phyloP scores from a whole-genome alignment of 2,888 invertebrate species.

The Dynastes tityus region DNA sequence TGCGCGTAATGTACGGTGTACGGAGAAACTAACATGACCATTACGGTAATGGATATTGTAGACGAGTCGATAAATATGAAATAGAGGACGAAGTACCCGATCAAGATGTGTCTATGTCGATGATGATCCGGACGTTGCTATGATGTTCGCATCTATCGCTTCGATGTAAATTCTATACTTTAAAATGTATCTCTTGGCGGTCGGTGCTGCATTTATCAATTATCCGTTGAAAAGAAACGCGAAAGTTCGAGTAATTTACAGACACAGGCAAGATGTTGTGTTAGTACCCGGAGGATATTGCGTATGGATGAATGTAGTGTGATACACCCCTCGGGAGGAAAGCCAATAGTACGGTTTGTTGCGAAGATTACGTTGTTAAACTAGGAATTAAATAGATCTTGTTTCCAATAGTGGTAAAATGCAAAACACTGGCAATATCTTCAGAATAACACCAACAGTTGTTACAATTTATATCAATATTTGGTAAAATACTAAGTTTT shows the following conservation, averaged over 20 bases:
- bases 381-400: no score
- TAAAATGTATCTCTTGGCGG: constrained; percentile 25
- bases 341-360: no score
- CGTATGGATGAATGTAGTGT: no score
- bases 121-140: neutral
- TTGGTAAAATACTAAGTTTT: no score
- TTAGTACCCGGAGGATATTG: no score
- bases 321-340: no score
- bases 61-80: constrained; percentile 41
- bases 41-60: constrained; percentile 49
- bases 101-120: constrained; percentile 19
- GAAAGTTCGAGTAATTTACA: neutral
- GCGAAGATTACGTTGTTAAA: no score
- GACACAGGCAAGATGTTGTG: neutral
- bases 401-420: no score
- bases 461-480: no score
- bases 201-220: constrained; percentile 6
- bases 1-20: constrained; percentile 35
- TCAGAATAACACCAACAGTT: no score
- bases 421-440: no score
- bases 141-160: neutral
- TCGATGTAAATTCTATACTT: constrained; percentile 10
- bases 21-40: constrained; percentile 46
- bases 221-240: constrained; percentile 15
- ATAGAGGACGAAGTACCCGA: constrained; percentile 13